Base-by-base conservation (phyloP, 2,888 invertebrate genomes). In the Cotesia congregata region DNA sequence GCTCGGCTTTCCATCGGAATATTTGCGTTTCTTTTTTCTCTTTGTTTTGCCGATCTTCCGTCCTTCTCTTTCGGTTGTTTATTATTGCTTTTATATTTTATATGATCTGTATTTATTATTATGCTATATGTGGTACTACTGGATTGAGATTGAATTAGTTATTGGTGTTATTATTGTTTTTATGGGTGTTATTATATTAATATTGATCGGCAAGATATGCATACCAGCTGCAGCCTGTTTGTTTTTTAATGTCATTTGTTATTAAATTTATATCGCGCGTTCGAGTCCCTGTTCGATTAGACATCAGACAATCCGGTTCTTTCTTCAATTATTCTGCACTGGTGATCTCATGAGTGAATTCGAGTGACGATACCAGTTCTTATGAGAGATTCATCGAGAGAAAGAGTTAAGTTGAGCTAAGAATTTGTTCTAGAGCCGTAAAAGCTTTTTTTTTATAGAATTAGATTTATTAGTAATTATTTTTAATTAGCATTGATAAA, bases 221-320 rank as follows among this genome's bases (percentile, higher is more conserved):
- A 71, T 71, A 67, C 40, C 67, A 75, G 61, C 64, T 62, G 61
- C 67, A 75, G 61, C 72, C 72, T 72, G 72, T 72, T 72, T 40
- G 62, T 62, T 40, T 39, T 72, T 64, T 61, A 39, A n/a, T 39
- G 12, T 38, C 38, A 9, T 72, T 62, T 62, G 62, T 72, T 61
- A 72, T 72, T 9, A 62, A 62, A 72, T 17, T 72, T 17, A 72
- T 20, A n/a, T 69, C 17, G n/a, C 40, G 7, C 30, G 20, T 62
- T 30, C 12, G 62, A 62, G 40, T 72, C n/a, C 61, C 59, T 64
- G n/a, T 41, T 12, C 41, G 72, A 64, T 72, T 72, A 64, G 20
- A 72, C 64, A 30, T 30, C 30, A 30, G 62, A 72, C 64, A 72
- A 72, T 72, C 72, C 72, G 72, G 72, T 72, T 72, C 40, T 41